Evolutionary conservation across 2,888 invertebrate genomes (phyloP).

Genomic region (Spicauda simplicius): DNA sequence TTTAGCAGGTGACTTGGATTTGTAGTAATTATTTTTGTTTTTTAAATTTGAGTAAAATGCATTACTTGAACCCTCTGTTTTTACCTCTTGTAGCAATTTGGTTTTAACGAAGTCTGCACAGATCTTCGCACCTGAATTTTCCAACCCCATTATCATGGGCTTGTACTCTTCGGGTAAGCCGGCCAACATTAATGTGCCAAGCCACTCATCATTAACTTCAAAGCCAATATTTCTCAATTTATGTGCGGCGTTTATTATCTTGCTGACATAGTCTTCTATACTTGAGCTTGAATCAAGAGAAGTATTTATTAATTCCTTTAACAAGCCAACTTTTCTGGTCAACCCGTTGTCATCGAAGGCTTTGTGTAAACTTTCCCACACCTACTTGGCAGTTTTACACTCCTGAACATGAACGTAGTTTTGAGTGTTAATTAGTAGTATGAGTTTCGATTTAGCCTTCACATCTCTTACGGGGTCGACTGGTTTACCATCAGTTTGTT

Average conservation of each 20-base stretch:
- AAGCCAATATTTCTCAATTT: constrained; percentile 41
- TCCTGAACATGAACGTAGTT: not conserved
- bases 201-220: constrained; percentile 42
- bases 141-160: constrained; percentile 45
- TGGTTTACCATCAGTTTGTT: too few species aligned
- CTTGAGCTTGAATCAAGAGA: not conserved
- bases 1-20: too few species aligned
- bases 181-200: constrained; percentile 40
- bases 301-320: constrained; percentile 28
- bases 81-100: constrained; percentile 38
- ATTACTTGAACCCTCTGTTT: constrained; percentile 8
- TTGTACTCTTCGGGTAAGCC: constrained; percentile 41
- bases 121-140: constrained; percentile 38
- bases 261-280: constrained; percentile 39
- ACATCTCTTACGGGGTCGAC: not conserved
- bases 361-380: not conserved
- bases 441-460: not conserved
- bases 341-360: constrained; percentile 38
- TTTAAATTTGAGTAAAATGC: too few species aligned
- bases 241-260: constrained; percentile 41
- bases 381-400: not conserved
- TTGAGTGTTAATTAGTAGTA: not conserved
- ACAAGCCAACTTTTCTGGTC: constrained; percentile 29
- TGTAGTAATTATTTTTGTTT: too few species aligned
- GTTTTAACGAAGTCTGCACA: constrained; percentile 38